A percentile compares a stretch with the other conserved stretches of the same genome.
Conservation (phyloP, 2,113 vertebrate genomes). For the Ciconia stormi region DNA sequence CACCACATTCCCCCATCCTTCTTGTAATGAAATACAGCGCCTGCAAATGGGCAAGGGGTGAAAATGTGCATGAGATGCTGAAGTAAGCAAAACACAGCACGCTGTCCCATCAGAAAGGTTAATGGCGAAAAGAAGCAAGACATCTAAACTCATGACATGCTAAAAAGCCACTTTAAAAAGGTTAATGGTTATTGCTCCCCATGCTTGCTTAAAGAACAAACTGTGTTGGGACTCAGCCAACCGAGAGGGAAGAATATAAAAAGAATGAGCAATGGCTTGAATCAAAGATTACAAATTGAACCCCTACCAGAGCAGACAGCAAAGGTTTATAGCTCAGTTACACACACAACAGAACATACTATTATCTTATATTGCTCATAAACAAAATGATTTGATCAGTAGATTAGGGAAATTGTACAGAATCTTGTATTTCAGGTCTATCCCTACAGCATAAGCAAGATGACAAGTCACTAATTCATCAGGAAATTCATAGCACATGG, state of each 20-base stretch:
- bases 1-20: background rate
- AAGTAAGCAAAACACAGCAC: conserved; percentile 7
- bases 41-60: background rate
- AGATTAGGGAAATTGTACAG: background rate
- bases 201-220: conserved; percentile 36
- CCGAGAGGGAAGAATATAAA: background rate
- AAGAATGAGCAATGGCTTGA: conserved; percentile 22
- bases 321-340: conserved; percentile 21
- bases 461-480: background rate
- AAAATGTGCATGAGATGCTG: background rate
- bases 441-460: background rate
- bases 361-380: background rate
- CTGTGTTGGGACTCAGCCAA: conserved; percentile 1
- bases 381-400: background rate
- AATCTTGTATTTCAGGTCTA: background rate
- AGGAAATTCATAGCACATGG: background rate
- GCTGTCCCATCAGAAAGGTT: conserved; percentile 56
- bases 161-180: conserved; percentile 57
- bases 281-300: conserved; percentile 26
- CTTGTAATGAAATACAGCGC: background rate
- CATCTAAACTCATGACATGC: conserved; percentile 32
- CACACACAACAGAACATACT: background rate
- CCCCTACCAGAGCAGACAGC: background rate
- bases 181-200: conserved; percentile 56
- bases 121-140: conserved; percentile 45